Evolutionary conservation across 1,140 invertebrate genomes (phyloP).

Genomic region (Hermatobates lingyangjiaoensis): DNA sequence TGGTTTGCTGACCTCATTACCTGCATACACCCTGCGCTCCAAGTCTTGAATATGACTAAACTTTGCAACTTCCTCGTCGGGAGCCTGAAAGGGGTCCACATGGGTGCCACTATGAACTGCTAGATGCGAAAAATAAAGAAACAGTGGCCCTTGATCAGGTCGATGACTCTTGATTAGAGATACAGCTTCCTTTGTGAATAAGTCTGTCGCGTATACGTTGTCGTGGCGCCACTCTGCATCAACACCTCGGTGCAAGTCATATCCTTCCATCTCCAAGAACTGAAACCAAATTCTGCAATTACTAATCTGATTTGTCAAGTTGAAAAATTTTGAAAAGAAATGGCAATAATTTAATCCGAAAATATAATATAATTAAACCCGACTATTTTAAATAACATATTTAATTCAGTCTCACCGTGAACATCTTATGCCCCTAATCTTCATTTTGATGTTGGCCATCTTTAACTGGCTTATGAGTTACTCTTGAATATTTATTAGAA

Average conservation of each 20-base stretch:
- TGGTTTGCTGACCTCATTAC: too few relatives aligned
- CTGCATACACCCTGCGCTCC: slow-evolving; percentile 55
- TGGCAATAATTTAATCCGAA: too few relatives aligned
- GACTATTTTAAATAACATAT: too few relatives aligned
- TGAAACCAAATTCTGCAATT: neutral
- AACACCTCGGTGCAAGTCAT: slow-evolving; percentile 47
- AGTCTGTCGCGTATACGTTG: slow-evolving; percentile 54
- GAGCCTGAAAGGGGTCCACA: slow-evolving; percentile 52
- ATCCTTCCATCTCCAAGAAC: slow-evolving; percentile 24
- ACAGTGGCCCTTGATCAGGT: slow-evolving; percentile 36
- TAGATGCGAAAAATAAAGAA: slow-evolving; percentile 60
- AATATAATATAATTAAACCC: too few relatives aligned
- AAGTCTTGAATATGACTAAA: slow-evolving; percentile 56
- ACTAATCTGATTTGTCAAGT: too few relatives aligned
- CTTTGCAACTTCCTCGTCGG: slow-evolving; percentile 44
- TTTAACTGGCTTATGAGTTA: too few relatives aligned
- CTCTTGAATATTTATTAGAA: too few relatives aligned
- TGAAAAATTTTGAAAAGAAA: too few relatives aligned
- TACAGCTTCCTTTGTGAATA: slow-evolving; percentile 54
- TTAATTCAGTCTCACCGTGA: too few relatives aligned
- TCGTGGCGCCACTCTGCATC: slow-evolving; percentile 31
- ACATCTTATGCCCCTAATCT: too few relatives aligned
- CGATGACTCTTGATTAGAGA: slow-evolving; percentile 44
- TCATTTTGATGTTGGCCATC: too few relatives aligned
- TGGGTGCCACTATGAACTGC: slow-evolving; percentile 56